phyloP scores from a whole-genome alignment of 2,888 invertebrate genomes.

The Leptura quadrifasciata region DNA sequence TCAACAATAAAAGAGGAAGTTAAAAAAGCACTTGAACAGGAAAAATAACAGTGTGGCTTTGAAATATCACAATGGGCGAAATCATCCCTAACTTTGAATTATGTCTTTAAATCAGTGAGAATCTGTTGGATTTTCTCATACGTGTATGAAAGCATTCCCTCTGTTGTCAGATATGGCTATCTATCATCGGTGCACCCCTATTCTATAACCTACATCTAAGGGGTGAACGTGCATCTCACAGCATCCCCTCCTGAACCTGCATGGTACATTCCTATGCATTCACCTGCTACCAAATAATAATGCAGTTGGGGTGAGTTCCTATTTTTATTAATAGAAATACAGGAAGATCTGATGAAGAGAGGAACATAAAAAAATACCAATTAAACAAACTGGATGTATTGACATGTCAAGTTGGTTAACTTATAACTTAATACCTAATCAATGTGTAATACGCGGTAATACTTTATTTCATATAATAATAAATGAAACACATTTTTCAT shows the following conservation, averaged over 20 bases:
- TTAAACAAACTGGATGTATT: slow-evolving; percentile 5
- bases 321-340: slow-evolving; percentile 24
- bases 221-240: slow-evolving; percentile 50
- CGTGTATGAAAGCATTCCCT: slow-evolving; percentile 35
- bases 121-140: slow-evolving; percentile 40
- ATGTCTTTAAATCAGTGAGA: slow-evolving; percentile 42
- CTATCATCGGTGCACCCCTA: slow-evolving; percentile 64
- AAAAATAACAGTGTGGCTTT: slow-evolving; percentile 26
- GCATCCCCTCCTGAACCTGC: slow-evolving; percentile 42
- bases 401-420: neutral
- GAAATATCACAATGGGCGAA: slow-evolving; percentile 17
- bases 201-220: slow-evolving; percentile 54
- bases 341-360: slow-evolving; percentile 5
- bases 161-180: slow-evolving; percentile 57
- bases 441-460: neutral
- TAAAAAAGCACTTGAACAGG: slow-evolving; percentile 28
- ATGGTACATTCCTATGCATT: slow-evolving; percentile 47
- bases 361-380: slow-evolving; percentile 5
- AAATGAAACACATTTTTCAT: no score
- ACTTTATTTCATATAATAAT: no score
- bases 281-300: slow-evolving; percentile 46
- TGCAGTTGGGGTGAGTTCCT: slow-evolving; percentile 28
- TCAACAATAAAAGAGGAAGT: slow-evolving; percentile 32
- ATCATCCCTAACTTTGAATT: slow-evolving; percentile 39
- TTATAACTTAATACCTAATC: neutral